Percentiles rank a stretch among this genome's conserved stretches.
These are phyloP conservation scores for Elegia similella DNA, from an alignment of 2,888 invertebrate genomes.

Conservation along the genomic window DNA sequence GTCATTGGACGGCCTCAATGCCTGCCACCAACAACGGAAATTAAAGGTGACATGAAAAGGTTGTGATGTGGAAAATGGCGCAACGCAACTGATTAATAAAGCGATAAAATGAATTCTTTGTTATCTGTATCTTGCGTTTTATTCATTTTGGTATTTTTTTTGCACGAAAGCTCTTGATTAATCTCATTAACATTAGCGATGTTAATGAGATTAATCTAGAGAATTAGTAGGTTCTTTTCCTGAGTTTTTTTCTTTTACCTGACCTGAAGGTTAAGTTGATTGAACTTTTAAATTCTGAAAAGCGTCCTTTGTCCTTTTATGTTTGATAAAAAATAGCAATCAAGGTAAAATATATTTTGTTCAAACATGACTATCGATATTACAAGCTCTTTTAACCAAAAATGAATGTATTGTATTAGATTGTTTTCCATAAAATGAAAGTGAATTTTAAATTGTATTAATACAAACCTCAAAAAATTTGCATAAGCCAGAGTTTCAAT, in stretches of 20 bases:
- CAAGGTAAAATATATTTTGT: neutral
- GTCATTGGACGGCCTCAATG: neutral
- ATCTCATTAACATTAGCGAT: too few relatives aligned
- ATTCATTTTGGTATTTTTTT: neutral
- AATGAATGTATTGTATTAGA: too few relatives aligned
- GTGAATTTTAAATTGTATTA: too few relatives aligned
- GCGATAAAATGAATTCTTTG: neutral
- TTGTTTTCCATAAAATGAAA: too few relatives aligned
- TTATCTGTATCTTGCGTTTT: neutral
- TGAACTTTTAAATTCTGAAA: neutral
- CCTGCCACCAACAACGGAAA: neutral
- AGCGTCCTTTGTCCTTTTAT: neutral
- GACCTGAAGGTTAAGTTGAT: neutral
- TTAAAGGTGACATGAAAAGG: constrained; percentile 5
- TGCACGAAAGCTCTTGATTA: neutral
- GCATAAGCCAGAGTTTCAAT: too few relatives aligned
- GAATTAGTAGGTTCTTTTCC: neutral
- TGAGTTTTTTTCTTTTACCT: neutral
- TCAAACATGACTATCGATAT: neutral
- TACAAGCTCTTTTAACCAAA: too few relatives aligned
- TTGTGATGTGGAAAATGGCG: neutral
- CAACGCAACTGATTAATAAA: neutral
- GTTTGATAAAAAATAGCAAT: neutral
- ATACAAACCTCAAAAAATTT: too few relatives aligned
- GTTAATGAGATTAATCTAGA: neutral